Conservation (phyloP, 2,888 invertebrate genomes). For the Pycnomerus fuliginosus region DNA sequence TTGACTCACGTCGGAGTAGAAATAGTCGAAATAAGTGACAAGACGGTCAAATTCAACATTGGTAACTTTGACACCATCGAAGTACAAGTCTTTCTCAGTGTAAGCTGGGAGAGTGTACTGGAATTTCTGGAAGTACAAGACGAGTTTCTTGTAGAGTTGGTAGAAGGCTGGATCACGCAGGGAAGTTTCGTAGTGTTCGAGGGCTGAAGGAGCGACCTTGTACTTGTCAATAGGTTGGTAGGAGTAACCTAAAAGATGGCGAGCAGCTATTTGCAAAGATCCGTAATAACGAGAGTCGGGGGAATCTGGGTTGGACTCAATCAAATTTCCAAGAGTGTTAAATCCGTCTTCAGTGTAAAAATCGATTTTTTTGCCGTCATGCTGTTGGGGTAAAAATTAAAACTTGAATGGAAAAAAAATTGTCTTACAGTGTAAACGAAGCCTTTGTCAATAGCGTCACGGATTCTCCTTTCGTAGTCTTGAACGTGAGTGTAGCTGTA, state of each 20-base stretch:
- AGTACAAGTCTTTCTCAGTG: slow-evolving; percentile 58
- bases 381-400: too few species aligned
- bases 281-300: slow-evolving; percentile 60
- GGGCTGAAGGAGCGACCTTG: slow-evolving; percentile 59
- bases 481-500: slow-evolving; percentile 52
- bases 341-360: slow-evolving; percentile 62
- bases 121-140: slow-evolving; percentile 61
- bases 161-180: slow-evolving; percentile 70
- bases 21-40: slow-evolving; percentile 68
- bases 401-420: not conserved
- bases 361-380: slow-evolving; percentile 53
- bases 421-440: slow-evolving; percentile 48
- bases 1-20: slow-evolving; percentile 62
- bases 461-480: slow-evolving; percentile 57
- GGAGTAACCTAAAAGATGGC: slow-evolving; percentile 59
- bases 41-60: slow-evolving; percentile 66
- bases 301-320: slow-evolving; percentile 66
- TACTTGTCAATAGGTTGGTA: slow-evolving; percentile 42
- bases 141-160: slow-evolving; percentile 63
- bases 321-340: slow-evolving; percentile 64
- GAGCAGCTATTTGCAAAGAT: slow-evolving; percentile 54
- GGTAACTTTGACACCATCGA: slow-evolving; percentile 61
- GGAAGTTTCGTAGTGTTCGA: slow-evolving; percentile 65
- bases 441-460: slow-evolving; percentile 60
- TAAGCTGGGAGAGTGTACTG: slow-evolving; percentile 61